Conservation (phyloP, 2,113 vertebrate species). For the Octodon degus region DNA sequence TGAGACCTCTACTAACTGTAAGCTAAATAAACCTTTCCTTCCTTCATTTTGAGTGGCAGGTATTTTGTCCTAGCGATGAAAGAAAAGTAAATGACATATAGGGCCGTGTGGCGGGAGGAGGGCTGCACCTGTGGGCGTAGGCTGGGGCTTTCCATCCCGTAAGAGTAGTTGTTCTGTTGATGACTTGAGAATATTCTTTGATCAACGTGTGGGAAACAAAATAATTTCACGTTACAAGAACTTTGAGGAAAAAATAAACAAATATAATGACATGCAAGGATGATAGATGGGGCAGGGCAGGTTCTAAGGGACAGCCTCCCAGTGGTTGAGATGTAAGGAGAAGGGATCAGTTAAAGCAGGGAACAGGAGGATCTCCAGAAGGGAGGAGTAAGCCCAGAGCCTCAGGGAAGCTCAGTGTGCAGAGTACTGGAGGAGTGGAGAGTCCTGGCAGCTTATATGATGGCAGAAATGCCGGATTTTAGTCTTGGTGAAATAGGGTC, state of each 20-base stretch:
- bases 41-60: no score
- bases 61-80: no score
- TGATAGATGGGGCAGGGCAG: no score
- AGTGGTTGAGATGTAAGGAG: no score
- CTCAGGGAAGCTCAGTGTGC: background rate
- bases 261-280: background rate
- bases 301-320: background rate
- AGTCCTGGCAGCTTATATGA: background rate
- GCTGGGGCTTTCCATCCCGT: background rate
- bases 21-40: no score
- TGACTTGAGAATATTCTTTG: background rate
- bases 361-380: background rate
- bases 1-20: no score
- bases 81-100: no score
- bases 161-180: background rate
- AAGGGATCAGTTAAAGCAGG: accelerated
- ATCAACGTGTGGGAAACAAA: background rate
- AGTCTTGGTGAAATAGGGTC: background rate
- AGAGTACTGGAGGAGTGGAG: background rate
- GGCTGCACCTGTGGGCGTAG: no score
- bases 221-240: background rate
- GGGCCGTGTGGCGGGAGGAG: no score
- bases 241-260: background rate
- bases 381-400: background rate
- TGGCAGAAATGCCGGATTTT: background rate